Evolutionary conservation across 2,888 invertebrate genomes (phyloP).

Genomic region (Oxystoma pomonae): DNA sequence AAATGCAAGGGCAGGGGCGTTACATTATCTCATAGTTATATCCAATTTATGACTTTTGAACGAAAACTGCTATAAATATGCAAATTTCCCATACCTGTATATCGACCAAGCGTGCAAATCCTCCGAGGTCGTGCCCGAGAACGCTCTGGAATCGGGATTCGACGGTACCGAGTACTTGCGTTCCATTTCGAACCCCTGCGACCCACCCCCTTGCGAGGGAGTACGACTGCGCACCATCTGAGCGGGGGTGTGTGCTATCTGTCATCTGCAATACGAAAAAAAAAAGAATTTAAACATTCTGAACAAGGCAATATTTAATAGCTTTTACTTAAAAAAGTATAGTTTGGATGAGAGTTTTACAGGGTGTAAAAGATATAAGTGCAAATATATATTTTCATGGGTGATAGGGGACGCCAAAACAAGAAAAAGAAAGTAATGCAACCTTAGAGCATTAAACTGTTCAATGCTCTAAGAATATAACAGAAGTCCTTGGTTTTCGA

Average conservation of each 20-base stretch:
- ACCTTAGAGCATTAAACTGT: too few species aligned
- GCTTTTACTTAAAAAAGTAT: neutral
- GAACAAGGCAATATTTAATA: too few species aligned
- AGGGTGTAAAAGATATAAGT: neutral
- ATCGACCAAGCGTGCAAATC: constrained; percentile 96
- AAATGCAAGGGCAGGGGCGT: too few species aligned
- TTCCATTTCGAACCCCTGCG: constrained; percentile 65
- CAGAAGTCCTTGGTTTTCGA: too few species aligned
- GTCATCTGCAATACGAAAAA: constrained; percentile 17
- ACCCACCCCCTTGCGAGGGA: constrained; percentile 46
- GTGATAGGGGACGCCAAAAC: too few species aligned
- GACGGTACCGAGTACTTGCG: constrained; percentile 86
- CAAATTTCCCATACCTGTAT: constrained; percentile 73
- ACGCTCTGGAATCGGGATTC: constrained; percentile 65
- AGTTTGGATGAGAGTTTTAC: neutral
- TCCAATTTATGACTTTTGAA: too few species aligned
- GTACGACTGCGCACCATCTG: constrained; percentile 40
- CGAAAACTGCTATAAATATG: too few species aligned
- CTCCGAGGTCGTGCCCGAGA: constrained; percentile 80
- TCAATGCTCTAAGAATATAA: too few species aligned
- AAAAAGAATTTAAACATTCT: neutral
- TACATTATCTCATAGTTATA: too few species aligned
- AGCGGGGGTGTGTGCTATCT: constrained; percentile 15
- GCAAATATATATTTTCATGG: neutral
- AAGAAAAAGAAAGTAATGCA: too few species aligned